Base-by-base conservation (phyloP, 2,113 vertebrate genomes). In the Gambusia holbrooki region DNA sequence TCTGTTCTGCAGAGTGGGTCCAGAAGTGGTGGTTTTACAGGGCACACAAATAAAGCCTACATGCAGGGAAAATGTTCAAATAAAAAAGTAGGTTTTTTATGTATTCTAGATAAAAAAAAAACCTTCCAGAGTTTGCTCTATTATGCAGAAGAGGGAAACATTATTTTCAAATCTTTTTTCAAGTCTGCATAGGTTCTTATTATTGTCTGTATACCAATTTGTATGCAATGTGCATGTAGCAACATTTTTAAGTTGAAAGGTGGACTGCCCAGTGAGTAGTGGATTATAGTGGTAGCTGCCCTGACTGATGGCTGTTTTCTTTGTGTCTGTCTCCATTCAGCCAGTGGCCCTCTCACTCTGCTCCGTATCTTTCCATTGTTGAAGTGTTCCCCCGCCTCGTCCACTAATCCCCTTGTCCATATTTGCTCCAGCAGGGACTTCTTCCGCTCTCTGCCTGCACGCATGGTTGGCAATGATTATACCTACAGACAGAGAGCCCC, bases 281-380 rank as follows among this genome's bases (percentile, higher is more conserved):
- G 80, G 79, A 81, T 68, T 60, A 80, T 25, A 69, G 73, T 73
- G 37, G 83, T 35, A 54, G 0, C 40, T 68, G 67, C 48, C 40
- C 77, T 74, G 76, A 40, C 65, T 64, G 68, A 14, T 45, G 42
- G 42, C 64, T 87, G 58, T 66, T 71, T 64, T 65, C 78, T 85
- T 88, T 87, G 84, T 85, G 70, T 77, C 69, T 33, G 45, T 69
- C 48, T 54, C 62, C 25, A 35, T 87, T 84, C 73, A 81, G 69
- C 51, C 28, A 15, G 48, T 64, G 66, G 77, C 62, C 42, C 14
- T 45, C 42, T 15, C 13, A 14, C 42, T 45, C 14, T 45, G 13
- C 13, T 84, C 62, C 12, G 3, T 64, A 77, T 84, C 64, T 62
- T 66, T 66, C 60, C 45, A 72, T 79, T 89, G 84, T 84, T 74